These are phyloP conservation scores for Aphodius granarius DNA, from an alignment of 2,888 invertebrate genomes.

Conservation along the genomic window DNA sequence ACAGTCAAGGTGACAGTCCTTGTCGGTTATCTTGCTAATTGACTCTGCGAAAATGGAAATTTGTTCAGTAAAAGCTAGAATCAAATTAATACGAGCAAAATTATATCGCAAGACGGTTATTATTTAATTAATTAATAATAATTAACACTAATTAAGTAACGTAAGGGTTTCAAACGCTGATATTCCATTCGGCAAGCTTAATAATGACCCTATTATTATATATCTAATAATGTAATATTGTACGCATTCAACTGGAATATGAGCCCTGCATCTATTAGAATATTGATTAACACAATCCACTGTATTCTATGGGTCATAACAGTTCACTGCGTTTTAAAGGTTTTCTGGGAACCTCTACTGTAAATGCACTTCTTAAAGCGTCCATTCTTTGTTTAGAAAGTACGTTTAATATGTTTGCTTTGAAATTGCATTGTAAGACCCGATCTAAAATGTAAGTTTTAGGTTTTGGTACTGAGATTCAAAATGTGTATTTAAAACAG, in stretches of 20 bases:
- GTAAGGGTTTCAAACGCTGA: too few species aligned
- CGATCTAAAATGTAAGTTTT: too few species aligned
- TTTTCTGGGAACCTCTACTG: too few species aligned
- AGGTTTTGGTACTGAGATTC: too few species aligned
- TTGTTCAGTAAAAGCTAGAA: neutral
- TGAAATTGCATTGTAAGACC: too few species aligned
- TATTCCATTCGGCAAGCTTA: too few species aligned
- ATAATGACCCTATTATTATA: too few species aligned
- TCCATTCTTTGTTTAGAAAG: too few species aligned
- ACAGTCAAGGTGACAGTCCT: neutral
- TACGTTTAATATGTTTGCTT: too few species aligned
- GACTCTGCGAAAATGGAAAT: neutral
- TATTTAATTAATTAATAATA: neutral
- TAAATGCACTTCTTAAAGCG: too few species aligned
- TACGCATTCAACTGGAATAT: neutral
- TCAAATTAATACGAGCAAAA: neutral
- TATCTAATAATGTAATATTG: neutral
- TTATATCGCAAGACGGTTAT: neutral
- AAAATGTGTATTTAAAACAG: too few species aligned
- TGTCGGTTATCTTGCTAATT: neutral
- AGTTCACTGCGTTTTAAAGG: neutral
- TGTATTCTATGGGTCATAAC: neutral
- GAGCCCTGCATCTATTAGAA: neutral
- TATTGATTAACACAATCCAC: neutral
- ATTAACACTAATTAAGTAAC: too few species aligned